Base-by-base conservation (phyloP, 2,797 vertebrate species). In the Danio aesculapii region DNA sequence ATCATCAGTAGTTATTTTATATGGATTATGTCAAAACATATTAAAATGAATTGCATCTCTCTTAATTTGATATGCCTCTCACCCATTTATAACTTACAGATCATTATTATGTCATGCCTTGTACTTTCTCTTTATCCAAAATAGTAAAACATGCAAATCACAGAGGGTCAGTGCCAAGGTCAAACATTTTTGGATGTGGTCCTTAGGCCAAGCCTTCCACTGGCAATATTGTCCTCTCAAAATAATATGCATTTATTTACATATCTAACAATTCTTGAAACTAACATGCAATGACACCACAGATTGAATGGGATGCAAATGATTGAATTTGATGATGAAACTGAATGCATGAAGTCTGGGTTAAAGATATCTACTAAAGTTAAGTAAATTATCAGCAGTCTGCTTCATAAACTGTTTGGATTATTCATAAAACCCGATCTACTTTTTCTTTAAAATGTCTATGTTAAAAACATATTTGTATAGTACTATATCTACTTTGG, bases 201-300 rank as follows among this genome's bases (percentile, higher is more conserved):
- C 63, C 47, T 63, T 62, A 66, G 71, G 75, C 85, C 84, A 86
- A 94, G 93, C 93, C 91, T 90, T 93, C 92, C 79, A 90, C 89
- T 88, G 90, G 88, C 80, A 19, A 61, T 4, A 43, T 10, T 81
- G 61, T 50, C 14, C 49, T 63, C 47, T 41, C 6, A 41, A 67
- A 30, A 30, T 30, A 3, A 30, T 30, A 30, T 30, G 30, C 43
- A 16, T 57, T 17, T 7, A 4, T 44, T 46, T 21, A 63, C 1
- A 63, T 19, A 39, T 19, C 12, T 67, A 64, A 16, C 47, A 58
- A 0, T 44, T 19, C 19, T 57, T 10, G 7, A 21, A 5, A 39
- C 43, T 41, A 59, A 16, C 8, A n/a, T 39, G 58, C 19, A 62
- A 16, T 6, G 13, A 14, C 55, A 52, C 16, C 66, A 52, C 46